A percentile compares a stretch with the other conserved stretches of the same genome.
Conservation (phyloP, 2,888 invertebrate genomes). For the Cantharis nigra region DNA sequence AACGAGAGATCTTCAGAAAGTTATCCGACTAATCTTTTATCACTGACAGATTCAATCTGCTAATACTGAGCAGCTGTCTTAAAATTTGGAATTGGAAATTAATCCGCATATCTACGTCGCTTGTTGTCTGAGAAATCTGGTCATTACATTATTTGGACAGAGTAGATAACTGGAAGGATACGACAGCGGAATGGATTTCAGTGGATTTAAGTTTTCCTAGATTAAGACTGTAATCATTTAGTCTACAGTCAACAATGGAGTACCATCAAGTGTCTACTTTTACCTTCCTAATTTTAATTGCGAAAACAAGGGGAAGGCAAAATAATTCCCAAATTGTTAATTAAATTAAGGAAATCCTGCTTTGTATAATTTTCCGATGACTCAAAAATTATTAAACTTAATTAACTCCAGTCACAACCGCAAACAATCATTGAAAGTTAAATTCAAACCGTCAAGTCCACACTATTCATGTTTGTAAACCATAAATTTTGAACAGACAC, state of each 20-base stretch:
- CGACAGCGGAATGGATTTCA: background rate
- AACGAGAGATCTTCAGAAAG: background rate
- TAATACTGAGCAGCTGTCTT: background rate
- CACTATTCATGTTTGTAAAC: background rate
- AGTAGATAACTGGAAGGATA: background rate
- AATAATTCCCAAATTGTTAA: background rate
- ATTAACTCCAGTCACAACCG: background rate
- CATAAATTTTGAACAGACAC: background rate
- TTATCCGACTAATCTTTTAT: background rate
- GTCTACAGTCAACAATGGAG: background rate
- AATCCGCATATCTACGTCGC: background rate
- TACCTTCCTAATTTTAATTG: background rate
- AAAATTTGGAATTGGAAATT: background rate
- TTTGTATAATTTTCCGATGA: background rate
- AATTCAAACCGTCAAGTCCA: slow-evolving; percentile 1
- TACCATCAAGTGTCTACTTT: background rate
- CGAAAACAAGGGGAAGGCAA: background rate
- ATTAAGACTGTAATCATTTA: background rate
- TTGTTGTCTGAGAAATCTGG: background rate
- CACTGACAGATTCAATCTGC: background rate
- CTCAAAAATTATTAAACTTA: background rate
- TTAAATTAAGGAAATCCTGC: background rate
- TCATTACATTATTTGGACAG: background rate
- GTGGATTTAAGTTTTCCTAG: background rate
- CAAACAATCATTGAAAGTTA: background rate